Evolutionary conservation across 2,797 vertebrate species (phyloP), one percentile per base, ranked within the genome.

Genomic region (Spheniscus humboldti): DNA sequence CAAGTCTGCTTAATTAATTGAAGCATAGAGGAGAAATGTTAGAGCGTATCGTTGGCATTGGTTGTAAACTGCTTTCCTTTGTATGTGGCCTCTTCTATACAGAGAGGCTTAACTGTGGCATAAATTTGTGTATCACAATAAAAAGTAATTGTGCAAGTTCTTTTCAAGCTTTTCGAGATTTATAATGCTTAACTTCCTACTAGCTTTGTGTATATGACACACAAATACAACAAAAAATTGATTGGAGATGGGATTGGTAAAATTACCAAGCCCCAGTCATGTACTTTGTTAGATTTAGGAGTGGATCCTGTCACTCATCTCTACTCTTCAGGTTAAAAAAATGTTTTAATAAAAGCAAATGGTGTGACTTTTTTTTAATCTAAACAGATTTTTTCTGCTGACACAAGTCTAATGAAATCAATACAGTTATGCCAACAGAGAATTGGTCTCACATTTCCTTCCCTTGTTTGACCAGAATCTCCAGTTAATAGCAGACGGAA

Each of bases 261-360:
- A 68, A 73, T 79, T 87, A 28, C 37, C 27, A 79, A 88, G 55
- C 15, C 33, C 15, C 47, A 63, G 18, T 73, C 15, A 41, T 43
- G 18, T 59, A 52, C 28, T 93, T 76, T 52, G 25, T 84, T 82
- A 59, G 67, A 52, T 89, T 93, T 92, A 79, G 47, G 56, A 55
- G 37, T 33, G 35, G 71, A 48, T 82, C 13, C 27, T 93, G n/a
- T 66, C 62, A 48, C 30, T 89, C 33, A 39, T 79, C 19, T 63
- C 23, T 71, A 56, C 35, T 69, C 13, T 52, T 92, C 39, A 31
- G 39, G 13, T 77, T 89, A 63, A 89, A 84, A 83, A 64, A 75
- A 60, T 37, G 20, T 59, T 92, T 94, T 95, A 92, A 90, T 86
- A 90, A 92, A 93, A 84, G 59, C 16, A 88, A 93, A 76, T 77